These are phyloP conservation scores for Synergus itoensis DNA, from an alignment of 2,888 invertebrate genomes.

Conservation along the genomic window DNA sequence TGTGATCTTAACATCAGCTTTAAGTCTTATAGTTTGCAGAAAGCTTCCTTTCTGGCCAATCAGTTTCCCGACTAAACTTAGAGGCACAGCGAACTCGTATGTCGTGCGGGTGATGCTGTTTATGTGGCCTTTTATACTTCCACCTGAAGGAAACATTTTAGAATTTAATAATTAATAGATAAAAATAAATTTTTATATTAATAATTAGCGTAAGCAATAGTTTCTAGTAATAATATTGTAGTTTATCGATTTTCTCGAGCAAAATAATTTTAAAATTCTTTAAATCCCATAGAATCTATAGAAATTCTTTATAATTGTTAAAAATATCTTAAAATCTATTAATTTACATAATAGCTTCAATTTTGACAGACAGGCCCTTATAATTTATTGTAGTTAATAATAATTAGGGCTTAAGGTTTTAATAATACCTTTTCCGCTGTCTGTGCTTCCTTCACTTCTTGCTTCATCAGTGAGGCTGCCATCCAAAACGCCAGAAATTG, in stretches of 20 bases:
- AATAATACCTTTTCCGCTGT: constrained; percentile 87
- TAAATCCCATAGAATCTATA: no score
- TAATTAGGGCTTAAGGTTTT: not conserved
- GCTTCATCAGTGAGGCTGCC: constrained; percentile 75
- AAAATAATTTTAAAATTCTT: no score
- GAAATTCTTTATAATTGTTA: no score
- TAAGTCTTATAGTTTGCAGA: constrained; percentile 89
- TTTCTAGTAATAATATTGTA: no score
- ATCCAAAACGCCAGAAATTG: constrained; percentile 84
- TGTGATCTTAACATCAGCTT: constrained; percentile 88
- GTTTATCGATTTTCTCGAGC: no score
- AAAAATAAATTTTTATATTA: not conserved
- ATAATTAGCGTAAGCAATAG: no score
- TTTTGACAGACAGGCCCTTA: no score
- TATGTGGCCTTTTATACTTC: constrained; percentile 71
- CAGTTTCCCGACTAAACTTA: constrained; percentile 89
- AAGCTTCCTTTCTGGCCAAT: constrained; percentile 91
- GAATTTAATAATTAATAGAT: not conserved
- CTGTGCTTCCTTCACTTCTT: constrained; percentile 85
- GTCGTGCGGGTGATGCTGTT: constrained; percentile 74
- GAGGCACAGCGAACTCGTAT: constrained; percentile 88
- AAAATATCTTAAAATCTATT: no score
- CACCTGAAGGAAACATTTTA: constrained; percentile 62
- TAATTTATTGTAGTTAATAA: no score
- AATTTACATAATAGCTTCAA: no score